Conservation (phyloP, 2,797 vertebrate species). For the Pangasius krempfi region DNA sequence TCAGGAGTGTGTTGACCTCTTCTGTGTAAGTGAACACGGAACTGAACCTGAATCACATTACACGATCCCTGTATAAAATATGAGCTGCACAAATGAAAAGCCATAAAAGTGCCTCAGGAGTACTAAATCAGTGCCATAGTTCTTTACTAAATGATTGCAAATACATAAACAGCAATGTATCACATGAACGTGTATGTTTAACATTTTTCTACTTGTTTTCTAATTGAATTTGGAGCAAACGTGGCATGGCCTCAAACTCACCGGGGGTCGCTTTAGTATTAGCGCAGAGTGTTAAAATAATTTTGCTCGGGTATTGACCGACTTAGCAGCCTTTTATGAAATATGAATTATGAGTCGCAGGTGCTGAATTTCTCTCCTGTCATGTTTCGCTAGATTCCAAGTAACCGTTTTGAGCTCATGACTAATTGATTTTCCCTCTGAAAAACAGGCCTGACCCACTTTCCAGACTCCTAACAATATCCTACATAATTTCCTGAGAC, state of each 20-base stretch:
- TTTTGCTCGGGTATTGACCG: constrained; percentile 14
- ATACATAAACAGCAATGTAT: constrained; percentile 43
- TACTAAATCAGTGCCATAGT: constrained; percentile 41
- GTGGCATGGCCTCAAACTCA: constrained; percentile 20
- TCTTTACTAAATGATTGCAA: constrained; percentile 37
- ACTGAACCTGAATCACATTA: constrained; percentile 23
- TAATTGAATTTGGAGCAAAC: constrained; percentile 18
- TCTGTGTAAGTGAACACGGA: constrained; percentile 6
- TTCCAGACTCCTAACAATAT: constrained; percentile 41
- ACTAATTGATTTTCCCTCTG: constrained; percentile 51
- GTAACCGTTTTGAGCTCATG: constrained; percentile 30
- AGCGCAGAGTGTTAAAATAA: constrained; percentile 28
- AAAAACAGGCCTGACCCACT: constrained; percentile 34
- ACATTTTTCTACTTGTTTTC: constrained; percentile 18
- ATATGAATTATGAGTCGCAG: constrained; percentile 49
- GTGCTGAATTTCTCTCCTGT: constrained; percentile 37
- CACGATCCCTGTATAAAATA: constrained; percentile 18
- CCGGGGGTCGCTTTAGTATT: constrained; percentile 28
- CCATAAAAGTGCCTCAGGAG: constrained; percentile 15
- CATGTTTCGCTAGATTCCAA: constrained; percentile 39
- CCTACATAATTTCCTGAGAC: constrained; percentile 32
- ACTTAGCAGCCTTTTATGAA: constrained; percentile 44
- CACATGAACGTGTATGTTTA: constrained; percentile 9
- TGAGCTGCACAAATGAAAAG: constrained; percentile 25
- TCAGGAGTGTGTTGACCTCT: not conserved